Base-by-base conservation (phyloP, 2,797 vertebrate genomes). In the Typhlichthys eigenmanni region DNA sequence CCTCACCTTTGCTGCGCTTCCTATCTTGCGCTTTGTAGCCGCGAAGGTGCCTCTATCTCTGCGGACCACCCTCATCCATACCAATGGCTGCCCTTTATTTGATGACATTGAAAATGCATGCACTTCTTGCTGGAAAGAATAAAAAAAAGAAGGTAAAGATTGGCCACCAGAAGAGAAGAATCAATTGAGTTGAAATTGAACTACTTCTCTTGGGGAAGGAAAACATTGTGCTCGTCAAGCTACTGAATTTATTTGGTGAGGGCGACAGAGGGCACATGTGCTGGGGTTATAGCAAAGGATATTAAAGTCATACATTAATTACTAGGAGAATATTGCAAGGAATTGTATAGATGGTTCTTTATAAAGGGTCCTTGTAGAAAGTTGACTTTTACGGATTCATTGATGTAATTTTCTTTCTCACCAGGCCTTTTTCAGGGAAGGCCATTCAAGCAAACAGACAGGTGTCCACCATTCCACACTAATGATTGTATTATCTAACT, bases 161-260 rank as follows among this genome's bases (percentile, higher is more conserved):
- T 64, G 72, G 72, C 83, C 79, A 79, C 66, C 71, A 78, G 78
- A 89, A 81, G 81, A 71, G 74, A 71, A 65, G 82, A 89, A 92
- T 91, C 88, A 92, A 88, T 90, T 86, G 87, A 80, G 84, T 74
- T 85, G 79, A 90, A 92, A 92, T 91, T 81, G 86, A 91, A 87
- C 72, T 69, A 75, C 72, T 85, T 80, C 89, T 89, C 87, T 34
- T 60, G 85, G 85, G 89, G 84, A 85, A 86, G 79, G 76, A 79
- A 88, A 88, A 87, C 85, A 88, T 87, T 82, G 85, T 64, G 79
- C 79, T 88, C 76, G 75, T 81, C 68, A 86, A 86, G 75, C 71
- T 78, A 68, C 84, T 72, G 77, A 88, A 92, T 89, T 91, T 81
- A 79, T 84, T 87, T 68, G 56, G 58, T 79, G 55, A 58, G 24